Percentiles rank a stretch among this genome's conserved stretches.
Evolutionary conservation across 2,888 invertebrate species (phyloP).

Genomic region (Tenthredo amoena): DNA sequence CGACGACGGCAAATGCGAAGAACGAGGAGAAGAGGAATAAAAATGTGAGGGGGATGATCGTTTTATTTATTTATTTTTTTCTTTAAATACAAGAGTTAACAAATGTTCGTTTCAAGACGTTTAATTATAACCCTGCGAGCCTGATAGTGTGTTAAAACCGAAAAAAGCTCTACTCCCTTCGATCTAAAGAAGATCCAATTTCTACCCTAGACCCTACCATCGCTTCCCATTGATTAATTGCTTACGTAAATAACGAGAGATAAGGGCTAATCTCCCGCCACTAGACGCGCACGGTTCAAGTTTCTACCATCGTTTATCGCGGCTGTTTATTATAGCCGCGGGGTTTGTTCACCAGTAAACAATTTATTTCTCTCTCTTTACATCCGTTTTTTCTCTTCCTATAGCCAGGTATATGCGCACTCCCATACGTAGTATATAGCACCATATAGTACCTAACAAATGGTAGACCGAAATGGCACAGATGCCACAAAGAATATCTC

Average conservation of each 20-base stretch:
- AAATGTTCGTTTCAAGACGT: neutral
- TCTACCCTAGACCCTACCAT: neutral
- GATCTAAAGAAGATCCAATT: conserved; percentile 7
- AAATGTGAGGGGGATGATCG: too few species aligned
- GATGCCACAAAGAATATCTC: neutral
- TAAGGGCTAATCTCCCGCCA: conserved; percentile 1
- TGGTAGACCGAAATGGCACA: neutral
- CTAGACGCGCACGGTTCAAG: conserved; percentile 13
- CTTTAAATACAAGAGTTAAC: too few species aligned
- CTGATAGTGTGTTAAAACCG: neutral
- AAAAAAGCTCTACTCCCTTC: neutral
- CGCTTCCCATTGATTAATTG: conserved; percentile 21
- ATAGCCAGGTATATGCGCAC: neutral
- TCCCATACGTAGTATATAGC: neutral
- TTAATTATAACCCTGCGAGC: neutral
- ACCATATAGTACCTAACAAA: neutral
- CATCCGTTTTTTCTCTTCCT: neutral
- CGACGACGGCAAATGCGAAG: neutral
- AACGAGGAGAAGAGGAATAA: neutral
- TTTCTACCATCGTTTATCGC: conserved; percentile 19
- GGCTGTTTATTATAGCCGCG: conserved; percentile 8
- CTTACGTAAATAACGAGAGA: conserved; percentile 27
- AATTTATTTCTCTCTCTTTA: neutral
- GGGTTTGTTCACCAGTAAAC: conserved; percentile 16
- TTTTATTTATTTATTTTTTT: too few species aligned